phyloP scores from a whole-genome alignment of 2,797 vertebrate species.

The Urocyon cinereoargenteus region DNA sequence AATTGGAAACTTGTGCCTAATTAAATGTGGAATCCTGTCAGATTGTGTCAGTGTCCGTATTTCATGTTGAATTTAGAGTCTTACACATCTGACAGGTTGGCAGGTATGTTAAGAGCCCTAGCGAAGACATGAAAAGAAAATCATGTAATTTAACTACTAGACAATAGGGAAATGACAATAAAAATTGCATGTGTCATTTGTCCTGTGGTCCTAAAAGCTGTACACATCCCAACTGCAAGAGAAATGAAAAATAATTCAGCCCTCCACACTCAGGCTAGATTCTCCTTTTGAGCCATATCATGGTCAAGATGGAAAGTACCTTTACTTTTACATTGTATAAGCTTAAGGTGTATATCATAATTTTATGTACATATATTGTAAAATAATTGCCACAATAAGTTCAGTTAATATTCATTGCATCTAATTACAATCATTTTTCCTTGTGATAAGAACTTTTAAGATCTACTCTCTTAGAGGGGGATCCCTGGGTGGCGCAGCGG shows the following conservation, averaged over 20 bases:
- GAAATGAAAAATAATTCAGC: background rate
- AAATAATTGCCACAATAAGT: background rate
- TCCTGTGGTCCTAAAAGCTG: background rate
- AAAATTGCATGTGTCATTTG: background rate
- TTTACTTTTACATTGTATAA: background rate
- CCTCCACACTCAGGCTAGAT: background rate
- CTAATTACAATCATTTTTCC: background rate
- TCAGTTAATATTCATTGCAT: background rate
- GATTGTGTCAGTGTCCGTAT: background rate
- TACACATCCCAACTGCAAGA: background rate
- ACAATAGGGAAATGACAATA: background rate
- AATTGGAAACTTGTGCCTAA: conserved; percentile 3
- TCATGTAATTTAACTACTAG: background rate
- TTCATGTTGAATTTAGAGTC: background rate
- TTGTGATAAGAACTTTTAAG: background rate
- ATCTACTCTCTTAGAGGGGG: background rate
- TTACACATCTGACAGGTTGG: background rate
- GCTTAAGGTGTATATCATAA: background rate
- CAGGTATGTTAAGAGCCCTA: background rate
- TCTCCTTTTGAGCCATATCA: background rate
- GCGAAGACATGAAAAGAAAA: background rate
- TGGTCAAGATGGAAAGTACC: background rate
- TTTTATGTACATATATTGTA: background rate
- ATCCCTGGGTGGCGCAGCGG: too few species aligned
- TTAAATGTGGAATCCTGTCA: background rate